Percentiles rank a stretch among this genome's conserved stretches.
Evolutionary conservation across 1,140 invertebrate genomes (phyloP).

Genomic region (Drosophila varians): DNA sequence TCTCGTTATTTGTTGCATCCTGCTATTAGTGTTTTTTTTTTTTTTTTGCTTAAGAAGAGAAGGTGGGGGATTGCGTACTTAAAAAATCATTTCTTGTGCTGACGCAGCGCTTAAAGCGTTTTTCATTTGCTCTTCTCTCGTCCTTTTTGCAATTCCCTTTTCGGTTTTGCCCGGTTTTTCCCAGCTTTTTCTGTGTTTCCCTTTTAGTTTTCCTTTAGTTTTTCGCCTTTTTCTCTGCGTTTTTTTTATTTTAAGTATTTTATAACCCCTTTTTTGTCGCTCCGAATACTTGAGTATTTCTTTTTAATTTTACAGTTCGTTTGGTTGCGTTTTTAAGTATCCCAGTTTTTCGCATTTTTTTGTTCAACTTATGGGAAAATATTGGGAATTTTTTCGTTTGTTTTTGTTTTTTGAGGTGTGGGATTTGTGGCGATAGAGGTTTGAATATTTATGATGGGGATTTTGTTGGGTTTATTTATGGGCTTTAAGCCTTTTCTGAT

Average conservation of each 20-base stretch:
- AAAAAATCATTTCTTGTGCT: constrained; percentile 69
- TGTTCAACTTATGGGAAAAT: not conserved
- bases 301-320: constrained; percentile 16
- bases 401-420: not conserved
- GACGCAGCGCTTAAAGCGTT: constrained; percentile 56
- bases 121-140: constrained; percentile 18
- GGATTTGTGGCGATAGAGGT: not conserved
- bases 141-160: not conserved
- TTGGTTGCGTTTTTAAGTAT: not conserved
- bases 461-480: no score
- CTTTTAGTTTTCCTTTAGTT: not conserved
- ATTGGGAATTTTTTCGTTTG: not conserved
- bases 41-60: no score
- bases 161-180: no score
- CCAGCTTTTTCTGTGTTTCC: constrained; percentile 1
- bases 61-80: constrained; percentile 43
- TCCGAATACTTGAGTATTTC: constrained; percentile 2
- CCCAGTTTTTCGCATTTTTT: not conserved
- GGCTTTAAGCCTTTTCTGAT: no score
- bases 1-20: constrained; percentile 63
- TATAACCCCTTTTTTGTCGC: constrained; percentile 10
- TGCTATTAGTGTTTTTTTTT: constrained; percentile 22
- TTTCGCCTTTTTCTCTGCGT: constrained; percentile 1
- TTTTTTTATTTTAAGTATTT: not conserved
- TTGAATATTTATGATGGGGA: not conserved